phyloP scores from a whole-genome alignment of 2,797 vertebrate genomes.

The Notoglanidium macrostoma region DNA sequence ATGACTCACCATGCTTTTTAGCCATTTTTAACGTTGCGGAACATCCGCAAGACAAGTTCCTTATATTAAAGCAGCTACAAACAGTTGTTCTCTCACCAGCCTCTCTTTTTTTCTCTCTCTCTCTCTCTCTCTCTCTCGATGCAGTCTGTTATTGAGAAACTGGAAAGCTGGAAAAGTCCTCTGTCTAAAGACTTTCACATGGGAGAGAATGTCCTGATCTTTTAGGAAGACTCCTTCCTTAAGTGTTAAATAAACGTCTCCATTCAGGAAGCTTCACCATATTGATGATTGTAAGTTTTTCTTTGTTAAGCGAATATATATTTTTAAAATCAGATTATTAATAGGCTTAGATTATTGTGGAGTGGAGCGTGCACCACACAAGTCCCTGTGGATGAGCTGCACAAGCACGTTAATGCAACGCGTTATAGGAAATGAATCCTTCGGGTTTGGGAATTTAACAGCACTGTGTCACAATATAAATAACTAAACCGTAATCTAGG shows the following conservation, averaged over 20 bases:
- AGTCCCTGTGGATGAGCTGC: background rate
- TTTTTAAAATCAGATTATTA: background rate
- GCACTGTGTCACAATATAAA: background rate
- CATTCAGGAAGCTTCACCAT: background rate
- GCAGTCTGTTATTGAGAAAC: background rate
- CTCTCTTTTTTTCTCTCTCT: background rate
- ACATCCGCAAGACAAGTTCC: background rate
- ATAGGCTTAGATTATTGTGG: background rate
- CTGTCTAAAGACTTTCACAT: no score
- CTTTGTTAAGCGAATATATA: background rate
- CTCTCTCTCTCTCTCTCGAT: no score
- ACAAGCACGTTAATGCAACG: background rate
- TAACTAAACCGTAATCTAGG: background rate
- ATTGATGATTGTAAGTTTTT: background rate
- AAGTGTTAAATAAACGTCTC: background rate
- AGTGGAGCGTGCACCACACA: background rate
- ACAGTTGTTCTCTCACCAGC: background rate
- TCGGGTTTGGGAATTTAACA: background rate
- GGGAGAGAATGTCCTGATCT: no score
- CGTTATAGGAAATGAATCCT: background rate
- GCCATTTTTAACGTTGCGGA: background rate
- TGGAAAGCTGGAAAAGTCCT: no score
- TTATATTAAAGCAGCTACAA: background rate
- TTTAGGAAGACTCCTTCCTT: background rate
- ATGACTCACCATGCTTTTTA: background rate